These are phyloP conservation scores for Buphagus erythrorhynchus DNA, from an alignment of 2,797 vertebrate genomes.

Conservation along the genomic window DNA sequence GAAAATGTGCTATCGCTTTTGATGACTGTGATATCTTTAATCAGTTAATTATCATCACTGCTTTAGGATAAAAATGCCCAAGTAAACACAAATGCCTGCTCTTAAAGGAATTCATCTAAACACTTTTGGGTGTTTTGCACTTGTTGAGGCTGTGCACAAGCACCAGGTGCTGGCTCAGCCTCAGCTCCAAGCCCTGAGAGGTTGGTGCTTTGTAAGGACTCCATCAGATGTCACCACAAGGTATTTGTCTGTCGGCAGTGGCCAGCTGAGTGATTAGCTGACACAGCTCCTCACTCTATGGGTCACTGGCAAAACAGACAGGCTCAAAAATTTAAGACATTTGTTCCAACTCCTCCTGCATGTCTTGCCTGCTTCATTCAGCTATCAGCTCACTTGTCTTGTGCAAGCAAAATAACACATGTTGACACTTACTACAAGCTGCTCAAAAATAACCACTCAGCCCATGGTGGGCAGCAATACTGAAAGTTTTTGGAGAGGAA, in stretches of 20 bases:
- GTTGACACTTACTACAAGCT: conserved; percentile 25
- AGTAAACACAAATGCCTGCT: conserved; percentile 45
- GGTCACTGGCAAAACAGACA: conserved; percentile 78
- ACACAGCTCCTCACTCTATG: conserved; percentile 64
- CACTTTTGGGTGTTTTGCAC: background rate
- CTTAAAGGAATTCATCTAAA: conserved; percentile 29
- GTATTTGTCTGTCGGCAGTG: conserved; percentile 72
- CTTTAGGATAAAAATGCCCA: conserved; percentile 47
- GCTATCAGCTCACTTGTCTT: conserved; percentile 12
- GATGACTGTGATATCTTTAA: conserved; percentile 65
- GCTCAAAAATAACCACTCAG: background rate
- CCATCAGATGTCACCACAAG: conserved; percentile 51
- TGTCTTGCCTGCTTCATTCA: conserved; percentile 61
- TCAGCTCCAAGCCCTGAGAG: background rate
- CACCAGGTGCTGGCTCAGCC: background rate
- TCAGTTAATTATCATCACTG: conserved; percentile 59
- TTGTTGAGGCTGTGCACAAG: background rate
- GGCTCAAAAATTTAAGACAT: conserved; percentile 73
- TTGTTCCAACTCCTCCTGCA: conserved; percentile 63
- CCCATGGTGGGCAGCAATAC: background rate
- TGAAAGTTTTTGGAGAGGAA: background rate
- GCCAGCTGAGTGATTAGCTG: conserved; percentile 71
- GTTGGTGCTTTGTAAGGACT: background rate
- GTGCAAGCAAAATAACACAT: conserved; percentile 25
- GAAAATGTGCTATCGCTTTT: conserved; percentile 54